A percentile compares a stretch with the other conserved stretches of the same genome.
Evolutionary conservation across 2,888 invertebrate genomes (phyloP).

Genomic region (Diabrotica balteata): DNA sequence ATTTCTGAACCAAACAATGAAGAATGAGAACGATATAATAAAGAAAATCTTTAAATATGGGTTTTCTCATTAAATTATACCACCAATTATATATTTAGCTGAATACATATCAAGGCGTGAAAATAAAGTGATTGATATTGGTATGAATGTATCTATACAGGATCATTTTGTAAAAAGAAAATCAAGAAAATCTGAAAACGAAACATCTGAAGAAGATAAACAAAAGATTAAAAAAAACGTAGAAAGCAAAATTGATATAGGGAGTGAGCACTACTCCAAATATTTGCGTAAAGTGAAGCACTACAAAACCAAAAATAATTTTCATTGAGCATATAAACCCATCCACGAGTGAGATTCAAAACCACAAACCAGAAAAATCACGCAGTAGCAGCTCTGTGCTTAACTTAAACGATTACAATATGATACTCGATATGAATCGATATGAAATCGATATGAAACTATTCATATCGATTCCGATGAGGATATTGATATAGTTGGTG

Average conservation of each 20-base stretch:
- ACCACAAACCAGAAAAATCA: constrained; percentile 15
- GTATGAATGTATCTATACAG: too few relatives aligned
- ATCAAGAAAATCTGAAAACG: too few relatives aligned
- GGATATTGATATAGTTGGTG: constrained; percentile 38
- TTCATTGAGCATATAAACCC: constrained; percentile 26
- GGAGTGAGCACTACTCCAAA: constrained; percentile 70
- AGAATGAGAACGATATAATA: too few relatives aligned
- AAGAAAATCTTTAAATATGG: too few relatives aligned
- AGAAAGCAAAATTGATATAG: constrained; percentile 69
- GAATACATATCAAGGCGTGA: too few relatives aligned
- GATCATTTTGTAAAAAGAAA: too few relatives aligned
- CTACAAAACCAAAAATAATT: constrained; percentile 37
- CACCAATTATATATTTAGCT: too few relatives aligned
- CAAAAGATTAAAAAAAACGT: constrained; percentile 67
- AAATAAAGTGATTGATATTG: too few relatives aligned
- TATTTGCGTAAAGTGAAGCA: constrained; percentile 65
- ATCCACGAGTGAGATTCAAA: not conserved
- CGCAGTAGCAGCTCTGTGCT: constrained; percentile 24
- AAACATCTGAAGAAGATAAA: constrained; percentile 53
- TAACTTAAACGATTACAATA: constrained; percentile 17
- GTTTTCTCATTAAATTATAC: too few relatives aligned
- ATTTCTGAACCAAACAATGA: too few relatives aligned
- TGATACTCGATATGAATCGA: too few relatives aligned
- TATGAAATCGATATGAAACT: too few relatives aligned
- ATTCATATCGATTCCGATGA: constrained; percentile 32